Percentiles rank a stretch among this genome's conserved stretches.
phyloP scores from a whole-genome alignment of 2,888 invertebrate species.

The Amorpha juglandis region DNA sequence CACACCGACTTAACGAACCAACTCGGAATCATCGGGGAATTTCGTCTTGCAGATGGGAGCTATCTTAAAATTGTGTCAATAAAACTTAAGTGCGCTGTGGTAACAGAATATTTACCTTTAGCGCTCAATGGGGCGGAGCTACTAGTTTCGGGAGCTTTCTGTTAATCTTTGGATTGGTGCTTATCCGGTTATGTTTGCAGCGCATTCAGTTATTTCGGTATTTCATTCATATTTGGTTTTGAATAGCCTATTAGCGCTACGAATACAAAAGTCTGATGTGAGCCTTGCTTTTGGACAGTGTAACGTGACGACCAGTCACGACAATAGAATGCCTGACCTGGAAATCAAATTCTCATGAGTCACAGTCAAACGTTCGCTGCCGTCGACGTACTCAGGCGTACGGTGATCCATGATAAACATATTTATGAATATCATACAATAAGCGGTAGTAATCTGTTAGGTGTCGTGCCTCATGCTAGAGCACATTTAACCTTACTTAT shows the following conservation, averaged over 20 bases:
- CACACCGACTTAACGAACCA: conserved; percentile 70
- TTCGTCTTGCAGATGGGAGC: conserved; percentile 45
- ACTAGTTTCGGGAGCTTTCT: conserved; percentile 1
- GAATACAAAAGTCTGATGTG: too few relatives aligned
- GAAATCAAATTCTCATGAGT: conserved; percentile 2
- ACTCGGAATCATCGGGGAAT: conserved; percentile 66
- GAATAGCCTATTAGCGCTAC: too few relatives aligned
- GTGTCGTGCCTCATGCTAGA: too few relatives aligned
- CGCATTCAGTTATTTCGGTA: too few relatives aligned
- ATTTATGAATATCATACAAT: background rate
- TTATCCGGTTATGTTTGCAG: background rate
- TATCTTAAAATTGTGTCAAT: conserved; percentile 56
- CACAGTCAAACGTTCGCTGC: background rate
- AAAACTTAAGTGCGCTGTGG: conserved; percentile 54
- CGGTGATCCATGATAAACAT: too few relatives aligned
- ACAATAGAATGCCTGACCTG: background rate
- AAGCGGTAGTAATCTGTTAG: background rate
- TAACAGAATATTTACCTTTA: conserved; percentile 57
- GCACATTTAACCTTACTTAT: too few relatives aligned
- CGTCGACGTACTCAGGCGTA: too few relatives aligned
- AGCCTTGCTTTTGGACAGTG: too few relatives aligned
- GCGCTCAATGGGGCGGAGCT: conserved; percentile 39
- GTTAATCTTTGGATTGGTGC: background rate
- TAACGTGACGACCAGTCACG: too few relatives aligned
- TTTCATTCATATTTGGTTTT: too few relatives aligned